Percentiles rank a stretch among this genome's conserved stretches.
Conservation (phyloP, 2,888 invertebrate genomes). For the Brachyptera risi region DNA sequence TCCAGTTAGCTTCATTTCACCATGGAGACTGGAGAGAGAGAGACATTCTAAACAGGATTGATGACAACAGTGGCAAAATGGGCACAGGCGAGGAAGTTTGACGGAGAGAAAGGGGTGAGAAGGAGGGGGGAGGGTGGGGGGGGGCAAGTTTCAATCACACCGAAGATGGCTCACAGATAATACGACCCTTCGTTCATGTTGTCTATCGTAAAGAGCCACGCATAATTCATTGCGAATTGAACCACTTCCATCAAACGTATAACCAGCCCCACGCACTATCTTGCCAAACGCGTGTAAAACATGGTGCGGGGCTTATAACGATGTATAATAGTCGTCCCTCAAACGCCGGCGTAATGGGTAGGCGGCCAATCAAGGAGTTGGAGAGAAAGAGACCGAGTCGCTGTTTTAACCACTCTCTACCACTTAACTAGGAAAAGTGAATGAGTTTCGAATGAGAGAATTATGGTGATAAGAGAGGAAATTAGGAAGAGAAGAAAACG, state of each 20-base stretch:
- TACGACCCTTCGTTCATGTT: constrained; percentile 1
- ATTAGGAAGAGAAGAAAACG: constrained; percentile 5
- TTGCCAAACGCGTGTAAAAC: neutral
- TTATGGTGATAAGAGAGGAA: constrained; percentile 14
- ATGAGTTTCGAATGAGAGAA: constrained; percentile 15
- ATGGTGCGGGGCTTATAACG: neutral
- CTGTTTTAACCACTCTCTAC: constrained; percentile 12
- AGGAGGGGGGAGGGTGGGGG: neutral
- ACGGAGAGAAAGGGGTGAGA: neutral
- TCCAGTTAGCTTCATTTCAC: too few species aligned
- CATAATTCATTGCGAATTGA: constrained; percentile 7
- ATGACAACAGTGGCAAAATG: too few species aligned
- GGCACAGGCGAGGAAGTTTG: too few species aligned
- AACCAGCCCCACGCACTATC: too few species aligned
- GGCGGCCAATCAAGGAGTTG: neutral
- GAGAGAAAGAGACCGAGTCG: neutral
- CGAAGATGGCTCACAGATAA: neutral
- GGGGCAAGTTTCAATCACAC: neutral
- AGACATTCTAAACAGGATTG: too few species aligned
- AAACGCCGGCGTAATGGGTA: neutral
- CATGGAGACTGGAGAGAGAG: too few species aligned
- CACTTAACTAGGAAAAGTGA: constrained; percentile 9
- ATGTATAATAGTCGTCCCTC: constrained; percentile 4
- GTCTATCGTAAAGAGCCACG: neutral
- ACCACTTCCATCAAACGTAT: too few species aligned